These are phyloP conservation scores for Phortica magna DNA, from an alignment of 2,888 invertebrate species.

Conservation along the genomic window DNA sequence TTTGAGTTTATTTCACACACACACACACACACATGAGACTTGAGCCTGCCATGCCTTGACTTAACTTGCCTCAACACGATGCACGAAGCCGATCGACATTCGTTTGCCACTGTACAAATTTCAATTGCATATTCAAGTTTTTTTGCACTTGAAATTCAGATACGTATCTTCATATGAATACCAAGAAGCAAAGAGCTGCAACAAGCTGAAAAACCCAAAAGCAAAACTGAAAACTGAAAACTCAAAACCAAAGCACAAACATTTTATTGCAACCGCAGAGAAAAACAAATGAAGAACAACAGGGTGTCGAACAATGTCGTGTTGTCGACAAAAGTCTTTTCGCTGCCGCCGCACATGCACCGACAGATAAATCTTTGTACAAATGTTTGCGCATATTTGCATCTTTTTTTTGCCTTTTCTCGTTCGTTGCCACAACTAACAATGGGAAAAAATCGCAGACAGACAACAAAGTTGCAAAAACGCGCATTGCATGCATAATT, in stretches of 20 bases:
- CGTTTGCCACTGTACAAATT: conserved; percentile 41
- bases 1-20: no score
- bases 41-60: not conserved
- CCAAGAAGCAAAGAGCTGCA: conserved; percentile 45
- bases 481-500: conserved; percentile 66
- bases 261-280: conserved; percentile 14
- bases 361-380: conserved; percentile 67
- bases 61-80: conserved; percentile 43
- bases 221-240: conserved; percentile 40
- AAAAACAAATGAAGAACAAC: conserved; percentile 59
- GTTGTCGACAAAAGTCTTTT: no score
- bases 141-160: conserved; percentile 69
- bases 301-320: conserved; percentile 55
- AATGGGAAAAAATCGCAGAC: conserved; percentile 54
- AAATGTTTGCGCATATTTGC: conserved; percentile 72
- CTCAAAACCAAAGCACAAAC: conserved; percentile 22
- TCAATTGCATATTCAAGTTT: conserved; percentile 71
- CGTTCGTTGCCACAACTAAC: conserved; percentile 54
- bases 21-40: no score
- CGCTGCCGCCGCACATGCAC: conserved; percentile 42
- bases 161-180: conserved; percentile 71
- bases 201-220: not conserved
- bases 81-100: conserved; percentile 31
- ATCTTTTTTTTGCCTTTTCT: conserved; percentile 53
- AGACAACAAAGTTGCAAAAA: conserved; percentile 31